phyloP scores from a whole-genome alignment of 1,140 invertebrate genomes.

The Cydia pomonella region DNA sequence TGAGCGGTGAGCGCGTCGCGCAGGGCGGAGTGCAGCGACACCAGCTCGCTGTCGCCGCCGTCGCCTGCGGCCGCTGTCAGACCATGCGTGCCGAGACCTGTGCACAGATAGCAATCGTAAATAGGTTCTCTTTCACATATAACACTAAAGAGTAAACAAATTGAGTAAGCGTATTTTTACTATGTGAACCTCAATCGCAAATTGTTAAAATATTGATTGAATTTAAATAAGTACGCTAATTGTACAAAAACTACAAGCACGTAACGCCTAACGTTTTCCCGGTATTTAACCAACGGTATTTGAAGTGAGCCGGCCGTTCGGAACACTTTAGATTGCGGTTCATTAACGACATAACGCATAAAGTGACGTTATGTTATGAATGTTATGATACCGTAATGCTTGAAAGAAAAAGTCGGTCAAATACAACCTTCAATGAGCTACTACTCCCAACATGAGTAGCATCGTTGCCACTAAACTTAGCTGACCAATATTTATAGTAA shows the following conservation, averaged over 20 bases:
- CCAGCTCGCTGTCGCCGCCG: slow-evolving; percentile 76
- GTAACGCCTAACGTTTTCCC: neutral
- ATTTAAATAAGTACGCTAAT: too few species aligned
- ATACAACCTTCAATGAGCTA: neutral
- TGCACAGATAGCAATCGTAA: slow-evolving; percentile 42
- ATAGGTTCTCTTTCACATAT: too few species aligned
- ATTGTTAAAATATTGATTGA: too few species aligned
- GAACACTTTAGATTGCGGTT: neutral
- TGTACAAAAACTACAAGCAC: too few species aligned
- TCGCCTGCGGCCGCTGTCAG: slow-evolving; percentile 83
- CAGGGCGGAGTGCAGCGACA: slow-evolving; percentile 86
- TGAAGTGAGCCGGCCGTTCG: neutral
- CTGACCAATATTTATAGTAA: too few species aligned
- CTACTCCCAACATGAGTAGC: too few species aligned
- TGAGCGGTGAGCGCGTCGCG: slow-evolving; percentile 92
- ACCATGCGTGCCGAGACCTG: slow-evolving; percentile 92
- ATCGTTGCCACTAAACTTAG: too few species aligned
- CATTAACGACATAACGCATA: neutral
- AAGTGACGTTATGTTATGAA: neutral
- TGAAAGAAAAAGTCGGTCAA: slow-evolving; percentile 9
- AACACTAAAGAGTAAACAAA: too few species aligned
- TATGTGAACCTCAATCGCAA: too few species aligned
- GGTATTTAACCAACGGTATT: neutral
- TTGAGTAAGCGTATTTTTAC: too few species aligned
- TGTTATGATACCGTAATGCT: slow-evolving; percentile 6